Evolutionary conservation across 2,888 invertebrate species (phyloP), one percentile per base, ranked within the genome.

Genomic region (Apamea anceps): DNA sequence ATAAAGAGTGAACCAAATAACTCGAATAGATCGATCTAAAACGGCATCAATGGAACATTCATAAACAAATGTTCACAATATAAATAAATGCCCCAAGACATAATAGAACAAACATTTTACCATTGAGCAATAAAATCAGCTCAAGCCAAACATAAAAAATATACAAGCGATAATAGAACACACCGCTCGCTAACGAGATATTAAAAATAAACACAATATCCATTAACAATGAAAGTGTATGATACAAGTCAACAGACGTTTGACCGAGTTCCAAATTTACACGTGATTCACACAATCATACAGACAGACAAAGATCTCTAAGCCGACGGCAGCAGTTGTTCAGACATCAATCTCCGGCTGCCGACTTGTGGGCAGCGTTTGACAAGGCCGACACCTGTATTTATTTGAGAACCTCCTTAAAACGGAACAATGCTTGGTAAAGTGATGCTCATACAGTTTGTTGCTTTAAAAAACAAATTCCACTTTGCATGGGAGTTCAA

Each of bases 261-360:
- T 92, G 94, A 93, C 93, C 93, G 93, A 92, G 89, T 90, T 94
- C 90, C 89, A 90, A 91, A 94, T 93, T 91, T 92, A 93, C 87
- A 81, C 85, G 87, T 93, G 94, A 94, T 87, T 94, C 91, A 93
- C 85, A 76, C 85, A 73, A 89, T 90, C 87, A 85, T 89, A 88
- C 90, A 86, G 90, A 87, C 88, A 82, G 85, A 93, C 92, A 93
- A 92, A 90, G 91, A 87, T 87, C 89, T 90, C 88, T 83, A 89
- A 90, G 88, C 85, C 87, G 85, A 81, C 87, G 75, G 79, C 80
- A 85, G 72, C 93, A 94, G 94, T 94, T 94, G 93, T 91, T 91
- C 85, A 83, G 72, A 80, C 92, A 91, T 94, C 93, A 91, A 93
- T 94, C 91, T 81, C 80, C 82, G 28, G 79, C 85, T 85, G 86